These are phyloP conservation scores for Dryas iulia DNA, from an alignment of 1,140 invertebrate species.

Conservation along the genomic window DNA sequence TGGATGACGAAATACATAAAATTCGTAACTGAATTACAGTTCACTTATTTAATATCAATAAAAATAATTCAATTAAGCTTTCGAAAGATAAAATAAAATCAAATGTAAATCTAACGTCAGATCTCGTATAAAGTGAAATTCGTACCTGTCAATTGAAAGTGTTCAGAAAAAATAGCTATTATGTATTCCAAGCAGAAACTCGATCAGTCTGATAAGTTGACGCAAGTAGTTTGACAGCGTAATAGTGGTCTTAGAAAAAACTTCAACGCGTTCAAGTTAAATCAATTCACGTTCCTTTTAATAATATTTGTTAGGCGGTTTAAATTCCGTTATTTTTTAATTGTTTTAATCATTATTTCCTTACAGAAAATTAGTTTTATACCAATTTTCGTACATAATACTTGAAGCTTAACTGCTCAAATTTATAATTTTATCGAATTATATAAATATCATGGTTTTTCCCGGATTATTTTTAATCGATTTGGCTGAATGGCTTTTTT, in stretches of 20 bases:
- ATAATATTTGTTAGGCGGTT: not conserved
- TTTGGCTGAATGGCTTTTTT: too few species aligned
- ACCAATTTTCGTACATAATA: too few species aligned
- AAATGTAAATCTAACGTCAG: not conserved
- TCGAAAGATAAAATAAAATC: not conserved
- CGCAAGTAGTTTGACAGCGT: constrained; percentile 10
- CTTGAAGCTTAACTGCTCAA: too few species aligned
- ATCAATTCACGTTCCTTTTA: constrained; percentile 31
- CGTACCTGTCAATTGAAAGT: not conserved
- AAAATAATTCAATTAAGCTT: not conserved
- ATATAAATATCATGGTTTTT: too few species aligned
- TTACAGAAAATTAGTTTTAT: too few species aligned
- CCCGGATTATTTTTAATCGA: too few species aligned
- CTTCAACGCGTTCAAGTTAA: constrained; percentile 26
- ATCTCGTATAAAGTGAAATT: constrained; percentile 3
- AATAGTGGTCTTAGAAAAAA: constrained; percentile 9
- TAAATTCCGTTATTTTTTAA: too few species aligned
- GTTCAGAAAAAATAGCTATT: not conserved
- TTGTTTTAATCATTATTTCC: too few species aligned
- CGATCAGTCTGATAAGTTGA: constrained; percentile 1
- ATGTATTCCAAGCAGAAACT: not conserved
- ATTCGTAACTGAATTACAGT: too few species aligned
- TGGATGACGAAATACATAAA: too few species aligned
- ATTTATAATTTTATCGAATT: too few species aligned
- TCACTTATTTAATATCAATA: not conserved